Percentiles rank a stretch among this genome's conserved stretches.
These are phyloP conservation scores for Mesoligia furuncula DNA, from an alignment of 2,888 invertebrate genomes.

Conservation along the genomic window DNA sequence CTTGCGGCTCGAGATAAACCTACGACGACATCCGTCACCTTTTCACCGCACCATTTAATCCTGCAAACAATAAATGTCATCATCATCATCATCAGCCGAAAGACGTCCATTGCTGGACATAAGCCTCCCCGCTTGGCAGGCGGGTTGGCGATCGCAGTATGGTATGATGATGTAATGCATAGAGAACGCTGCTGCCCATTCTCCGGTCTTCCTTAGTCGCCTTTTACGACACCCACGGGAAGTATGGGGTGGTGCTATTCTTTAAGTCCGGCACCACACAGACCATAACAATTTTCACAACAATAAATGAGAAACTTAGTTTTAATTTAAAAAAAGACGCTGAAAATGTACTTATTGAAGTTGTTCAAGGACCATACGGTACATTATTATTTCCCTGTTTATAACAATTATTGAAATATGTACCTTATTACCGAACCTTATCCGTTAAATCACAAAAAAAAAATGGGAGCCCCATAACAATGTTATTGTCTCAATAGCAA, in stretches of 20 bases:
- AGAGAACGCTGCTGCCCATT: too few species aligned
- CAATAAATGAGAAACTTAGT: not conserved
- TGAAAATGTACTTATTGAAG: not conserved
- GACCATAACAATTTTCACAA: too few species aligned
- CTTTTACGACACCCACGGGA: too few species aligned
- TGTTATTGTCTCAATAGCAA: not conserved
- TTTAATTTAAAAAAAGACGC: not conserved
- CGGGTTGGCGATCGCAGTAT: too few species aligned
- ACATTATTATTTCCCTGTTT: not conserved
- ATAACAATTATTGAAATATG: not conserved
- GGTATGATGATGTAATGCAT: too few species aligned
- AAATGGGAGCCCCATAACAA: not conserved
- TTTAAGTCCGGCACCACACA: too few species aligned
- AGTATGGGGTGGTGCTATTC: too few species aligned
- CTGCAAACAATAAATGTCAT: slow-evolving; percentile 67
- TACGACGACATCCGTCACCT: slow-evolving; percentile 80
- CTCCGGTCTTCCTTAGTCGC: too few species aligned
- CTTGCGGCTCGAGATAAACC: slow-evolving; percentile 84
- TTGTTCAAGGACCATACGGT: not conserved
- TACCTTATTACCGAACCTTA: not conserved
- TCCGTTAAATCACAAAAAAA: not conserved
- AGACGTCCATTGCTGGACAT: too few species aligned
- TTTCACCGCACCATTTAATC: slow-evolving; percentile 87
- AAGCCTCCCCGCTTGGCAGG: too few species aligned
- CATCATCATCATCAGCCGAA: too few species aligned